phyloP scores from a whole-genome alignment of 2,888 invertebrate genomes.

The Leptinotarsa rubiginosa region DNA sequence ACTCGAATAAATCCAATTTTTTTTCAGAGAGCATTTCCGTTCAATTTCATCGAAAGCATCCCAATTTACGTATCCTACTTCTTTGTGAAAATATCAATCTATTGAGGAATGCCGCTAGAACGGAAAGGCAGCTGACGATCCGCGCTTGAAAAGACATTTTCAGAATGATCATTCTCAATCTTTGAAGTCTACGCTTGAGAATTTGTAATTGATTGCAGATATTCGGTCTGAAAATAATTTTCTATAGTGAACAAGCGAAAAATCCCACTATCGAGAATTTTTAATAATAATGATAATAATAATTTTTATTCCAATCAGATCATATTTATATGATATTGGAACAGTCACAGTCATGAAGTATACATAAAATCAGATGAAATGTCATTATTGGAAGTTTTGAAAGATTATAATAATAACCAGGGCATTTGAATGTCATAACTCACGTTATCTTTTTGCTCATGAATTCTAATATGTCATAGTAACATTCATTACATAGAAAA shows the following conservation, averaged over 20 bases:
- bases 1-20: slow-evolving; percentile 3
- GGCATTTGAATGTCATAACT: no score
- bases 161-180: slow-evolving; percentile 42
- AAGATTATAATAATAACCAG: no score
- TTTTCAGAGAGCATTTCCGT: not conserved
- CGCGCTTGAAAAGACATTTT: slow-evolving; percentile 19
- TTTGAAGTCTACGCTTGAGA: slow-evolving; percentile 48
- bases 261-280: not conserved
- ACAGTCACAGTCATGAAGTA: no score
- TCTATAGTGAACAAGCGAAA: not conserved
- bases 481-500: no score
- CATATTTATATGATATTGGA: no score
- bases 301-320: no score
- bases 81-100: slow-evolving; percentile 19
- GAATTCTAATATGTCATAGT: no score
- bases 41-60: slow-evolving; percentile 18
- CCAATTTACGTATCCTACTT: slow-evolving; percentile 22
- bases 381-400: no score
- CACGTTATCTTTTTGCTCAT: no score
- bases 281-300: no score
- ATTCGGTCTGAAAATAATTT: slow-evolving; percentile 22
- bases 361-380: no score
- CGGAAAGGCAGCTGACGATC: slow-evolving; percentile 23
- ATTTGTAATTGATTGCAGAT: slow-evolving; percentile 52
- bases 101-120: slow-evolving; percentile 21